A percentile compares a stretch with the other conserved stretches of the same genome.
phyloP scores from a whole-genome alignment of 2,113 vertebrate species.

The Meriones unguiculatus region DNA sequence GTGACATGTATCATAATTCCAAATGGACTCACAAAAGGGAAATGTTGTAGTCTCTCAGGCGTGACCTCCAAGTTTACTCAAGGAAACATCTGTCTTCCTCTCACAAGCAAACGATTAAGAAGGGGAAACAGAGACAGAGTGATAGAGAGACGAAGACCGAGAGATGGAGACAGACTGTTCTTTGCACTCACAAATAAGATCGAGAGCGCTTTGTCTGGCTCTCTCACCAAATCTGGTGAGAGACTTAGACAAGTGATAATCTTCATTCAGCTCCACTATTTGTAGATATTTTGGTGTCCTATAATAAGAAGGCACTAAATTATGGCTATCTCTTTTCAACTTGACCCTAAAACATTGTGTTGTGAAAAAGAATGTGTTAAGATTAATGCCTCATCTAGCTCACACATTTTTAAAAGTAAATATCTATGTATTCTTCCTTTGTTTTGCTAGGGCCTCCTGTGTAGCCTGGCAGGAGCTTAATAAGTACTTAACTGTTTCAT shows the following conservation, averaged over 20 bases:
- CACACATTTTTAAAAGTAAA: neutral
- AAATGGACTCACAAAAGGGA: neutral
- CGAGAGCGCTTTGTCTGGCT: neutral
- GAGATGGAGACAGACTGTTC: neutral
- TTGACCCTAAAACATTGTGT: neutral
- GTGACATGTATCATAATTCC: neutral
- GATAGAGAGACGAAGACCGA: neutral
- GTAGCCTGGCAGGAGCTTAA: neutral
- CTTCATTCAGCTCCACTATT: neutral
- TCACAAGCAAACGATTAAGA: neutral
- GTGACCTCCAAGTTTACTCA: neutral
- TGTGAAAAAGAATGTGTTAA: neutral
- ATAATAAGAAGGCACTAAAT: neutral
- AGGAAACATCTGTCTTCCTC: neutral
- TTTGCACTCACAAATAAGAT: neutral
- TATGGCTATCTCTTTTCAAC: neutral
- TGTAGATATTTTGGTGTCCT: neutral
- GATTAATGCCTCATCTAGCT: neutral
- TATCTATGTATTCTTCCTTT: neutral
- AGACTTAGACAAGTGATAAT: neutral
- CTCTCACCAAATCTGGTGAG: neutral
- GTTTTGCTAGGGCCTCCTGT: neutral
- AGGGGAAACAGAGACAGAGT: neutral
- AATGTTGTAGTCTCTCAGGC: neutral
- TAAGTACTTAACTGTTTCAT: neutral